Conservation (phyloP, 1,140 invertebrate species). For the Drosophila bipectinata region DNA sequence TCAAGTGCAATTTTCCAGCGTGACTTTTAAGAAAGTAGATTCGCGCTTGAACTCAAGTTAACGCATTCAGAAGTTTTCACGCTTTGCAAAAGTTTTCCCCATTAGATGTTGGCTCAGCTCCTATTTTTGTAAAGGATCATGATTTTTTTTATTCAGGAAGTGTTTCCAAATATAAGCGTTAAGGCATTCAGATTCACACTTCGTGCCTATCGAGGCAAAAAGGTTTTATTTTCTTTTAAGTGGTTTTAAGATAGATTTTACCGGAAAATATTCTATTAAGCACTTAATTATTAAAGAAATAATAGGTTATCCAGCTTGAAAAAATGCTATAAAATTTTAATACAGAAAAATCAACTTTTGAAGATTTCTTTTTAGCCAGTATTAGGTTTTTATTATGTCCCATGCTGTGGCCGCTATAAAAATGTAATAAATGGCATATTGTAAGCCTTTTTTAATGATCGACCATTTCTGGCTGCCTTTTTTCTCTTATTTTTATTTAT, state of each 20-base stretch:
- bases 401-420: conserved; percentile 53
- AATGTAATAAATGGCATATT: conserved; percentile 68
- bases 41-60: conserved; percentile 7
- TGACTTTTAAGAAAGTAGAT: conserved; percentile 57
- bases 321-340: conserved; percentile 1
- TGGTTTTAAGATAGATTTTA: no score
- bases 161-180: conserved; percentile 55
- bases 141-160: conserved; percentile 29
- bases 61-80: conserved; percentile 22
- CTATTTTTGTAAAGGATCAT: conserved; percentile 51
- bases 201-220: not conserved
- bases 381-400: conserved; percentile 32
- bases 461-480: conserved; percentile 42
- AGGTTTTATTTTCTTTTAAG: not conserved
- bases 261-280: not conserved
- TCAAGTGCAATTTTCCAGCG: conserved; percentile 58
- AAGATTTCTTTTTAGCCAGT: conserved; percentile 25
- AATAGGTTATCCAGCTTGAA: not conserved
- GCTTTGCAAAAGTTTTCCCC: conserved; percentile 55
- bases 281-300: not conserved
- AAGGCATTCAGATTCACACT: conserved; percentile 20
- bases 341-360: conserved; percentile 3
- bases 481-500: conserved; percentile 21
- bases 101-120: conserved; percentile 53
- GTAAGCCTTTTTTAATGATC: conserved; percentile 79